phyloP scores from a whole-genome alignment of 1,140 invertebrate species.

The Neodiprion pinetum region DNA sequence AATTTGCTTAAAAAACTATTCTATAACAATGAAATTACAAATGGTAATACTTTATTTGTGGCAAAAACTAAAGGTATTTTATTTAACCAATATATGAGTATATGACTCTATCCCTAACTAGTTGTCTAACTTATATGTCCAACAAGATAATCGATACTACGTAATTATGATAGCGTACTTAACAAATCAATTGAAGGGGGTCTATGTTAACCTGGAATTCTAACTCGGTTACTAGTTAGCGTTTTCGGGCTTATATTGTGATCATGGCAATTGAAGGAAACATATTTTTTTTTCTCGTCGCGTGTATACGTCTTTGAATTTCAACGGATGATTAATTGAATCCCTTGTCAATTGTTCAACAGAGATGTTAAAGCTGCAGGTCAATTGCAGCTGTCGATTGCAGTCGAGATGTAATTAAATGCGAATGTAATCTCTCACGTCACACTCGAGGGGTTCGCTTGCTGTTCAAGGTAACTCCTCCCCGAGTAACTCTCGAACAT shows the following conservation, averaged over 20 bases:
- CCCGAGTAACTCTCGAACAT: neutral
- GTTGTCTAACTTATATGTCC: conserved; percentile 1
- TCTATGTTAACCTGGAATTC: conserved; percentile 36
- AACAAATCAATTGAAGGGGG: conserved; percentile 39
- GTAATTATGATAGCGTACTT: conserved; percentile 40
- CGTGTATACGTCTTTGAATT: neutral
- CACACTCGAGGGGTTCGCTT: neutral
- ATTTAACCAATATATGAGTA: neutral
- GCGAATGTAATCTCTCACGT: neutral
- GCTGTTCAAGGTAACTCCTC: neutral
- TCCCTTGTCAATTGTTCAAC: neutral
- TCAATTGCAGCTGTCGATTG: neutral
- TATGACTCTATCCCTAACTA: conserved; percentile 5
- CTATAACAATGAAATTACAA: conserved; percentile 3
- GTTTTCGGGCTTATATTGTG: conserved; percentile 17
- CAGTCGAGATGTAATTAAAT: neutral
- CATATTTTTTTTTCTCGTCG: neutral
- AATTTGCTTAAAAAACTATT: neutral
- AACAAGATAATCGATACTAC: conserved; percentile 31
- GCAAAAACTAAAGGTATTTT: neutral
- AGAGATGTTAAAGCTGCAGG: neutral
- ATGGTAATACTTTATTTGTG: conserved; percentile 4
- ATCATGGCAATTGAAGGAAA: neutral
- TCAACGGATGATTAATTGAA: neutral
- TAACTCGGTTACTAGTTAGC: conserved; percentile 37